Evolutionary conservation across 2,797 vertebrate genomes (phyloP).

Genomic region (Loris lydekkerianus): DNA sequence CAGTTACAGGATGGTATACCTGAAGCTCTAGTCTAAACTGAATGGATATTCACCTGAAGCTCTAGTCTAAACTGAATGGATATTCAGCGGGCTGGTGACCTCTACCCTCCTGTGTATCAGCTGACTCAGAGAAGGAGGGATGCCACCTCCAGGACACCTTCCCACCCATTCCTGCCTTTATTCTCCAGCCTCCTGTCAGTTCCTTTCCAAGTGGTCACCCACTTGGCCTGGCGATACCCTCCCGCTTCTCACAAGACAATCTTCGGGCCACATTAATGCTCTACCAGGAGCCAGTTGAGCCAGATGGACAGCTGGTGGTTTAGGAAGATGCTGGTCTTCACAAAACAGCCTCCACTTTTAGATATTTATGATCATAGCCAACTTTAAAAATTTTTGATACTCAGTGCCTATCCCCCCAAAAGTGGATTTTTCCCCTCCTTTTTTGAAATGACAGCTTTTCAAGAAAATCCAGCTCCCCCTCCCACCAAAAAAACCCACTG

Average conservation of each 20-base stretch:
- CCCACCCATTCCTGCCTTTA: not conserved
- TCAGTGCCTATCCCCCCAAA: not conserved
- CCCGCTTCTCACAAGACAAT: not conserved
- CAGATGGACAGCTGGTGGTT: not conserved
- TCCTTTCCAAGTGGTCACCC: not conserved
- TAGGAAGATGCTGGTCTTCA: not conserved
- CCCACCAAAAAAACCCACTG: not conserved
- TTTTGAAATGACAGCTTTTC: conserved; percentile 53
- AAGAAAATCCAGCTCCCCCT: not conserved
- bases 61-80: too few relatives aligned
- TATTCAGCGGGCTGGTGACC: fast-evolving
- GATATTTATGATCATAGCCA: not conserved
- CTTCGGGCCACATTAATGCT: fast-evolving
- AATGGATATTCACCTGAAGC: too few relatives aligned
- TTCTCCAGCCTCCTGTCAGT: not conserved
- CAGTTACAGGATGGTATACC: not conserved
- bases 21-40: not conserved
- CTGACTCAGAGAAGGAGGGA: not conserved
- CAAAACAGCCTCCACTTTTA: not conserved
- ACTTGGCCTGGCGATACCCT: not conserved
- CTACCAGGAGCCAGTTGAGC: not conserved
- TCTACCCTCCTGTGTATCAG: not conserved
- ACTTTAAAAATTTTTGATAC: conserved; percentile 14
- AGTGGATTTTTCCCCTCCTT: not conserved
- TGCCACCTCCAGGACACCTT: not conserved